Evolutionary conservation across 1,140 invertebrate species (phyloP).

Genomic region (Atta cephalotes): DNA sequence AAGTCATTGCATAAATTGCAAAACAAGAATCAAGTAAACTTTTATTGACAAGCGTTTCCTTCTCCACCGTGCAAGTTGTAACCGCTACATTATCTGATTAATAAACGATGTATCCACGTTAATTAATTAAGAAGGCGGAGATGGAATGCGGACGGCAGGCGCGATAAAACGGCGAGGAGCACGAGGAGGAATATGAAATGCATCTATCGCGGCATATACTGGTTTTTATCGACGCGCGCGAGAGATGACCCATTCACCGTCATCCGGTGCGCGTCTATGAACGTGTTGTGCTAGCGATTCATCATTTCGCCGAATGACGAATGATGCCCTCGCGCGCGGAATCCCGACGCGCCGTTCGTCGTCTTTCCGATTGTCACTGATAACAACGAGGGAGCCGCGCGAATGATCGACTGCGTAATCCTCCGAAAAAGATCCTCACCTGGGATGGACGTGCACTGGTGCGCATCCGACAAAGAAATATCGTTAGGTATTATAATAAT

Average conservation of each 20-base stretch:
- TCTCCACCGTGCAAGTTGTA: background rate
- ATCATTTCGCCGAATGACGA: constrained; percentile 46
- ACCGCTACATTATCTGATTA: constrained; percentile 39
- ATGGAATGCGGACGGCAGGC: constrained; percentile 4
- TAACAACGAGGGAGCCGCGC: constrained; percentile 11
- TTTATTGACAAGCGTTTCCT: background rate
- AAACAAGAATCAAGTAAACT: background rate
- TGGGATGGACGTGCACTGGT: background rate
- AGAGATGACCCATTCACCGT: constrained; percentile 42
- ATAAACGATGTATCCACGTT: constrained; percentile 47
- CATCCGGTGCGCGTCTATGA: constrained; percentile 39
- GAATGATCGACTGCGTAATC: constrained; percentile 26
- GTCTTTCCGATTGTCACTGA: constrained; percentile 29
- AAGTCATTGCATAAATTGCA: background rate
- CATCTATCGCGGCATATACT: background rate
- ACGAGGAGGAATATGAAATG: constrained; percentile 26
- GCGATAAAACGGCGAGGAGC: constrained; percentile 8
- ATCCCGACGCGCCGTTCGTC: background rate
- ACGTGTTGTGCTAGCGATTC: constrained; percentile 18
- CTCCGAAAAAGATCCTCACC: background rate
- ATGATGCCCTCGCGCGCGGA: background rate
- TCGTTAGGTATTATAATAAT: constrained; percentile 3
- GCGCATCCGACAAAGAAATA: constrained; percentile 9
- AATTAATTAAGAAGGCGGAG: constrained; percentile 64
- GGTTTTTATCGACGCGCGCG: constrained; percentile 38